Evolutionary conservation across 2,113 vertebrate genomes (phyloP).

Genomic region (Nettapus auritus): DNA sequence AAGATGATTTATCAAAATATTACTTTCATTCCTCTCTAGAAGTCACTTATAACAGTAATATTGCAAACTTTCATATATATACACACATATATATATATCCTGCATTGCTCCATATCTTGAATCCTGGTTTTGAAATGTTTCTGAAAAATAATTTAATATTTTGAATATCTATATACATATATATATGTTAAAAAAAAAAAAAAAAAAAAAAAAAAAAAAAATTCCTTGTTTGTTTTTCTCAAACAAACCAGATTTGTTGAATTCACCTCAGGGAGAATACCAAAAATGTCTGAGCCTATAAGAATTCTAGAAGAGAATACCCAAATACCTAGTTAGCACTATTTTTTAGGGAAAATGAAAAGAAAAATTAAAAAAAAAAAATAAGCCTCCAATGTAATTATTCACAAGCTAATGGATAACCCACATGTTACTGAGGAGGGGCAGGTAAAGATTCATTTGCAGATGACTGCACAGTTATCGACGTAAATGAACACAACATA

Average conservation of each 20-base stretch:
- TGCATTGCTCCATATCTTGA: neutral
- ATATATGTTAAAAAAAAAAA: no score
- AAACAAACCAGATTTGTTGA: neutral
- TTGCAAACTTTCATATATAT: neutral
- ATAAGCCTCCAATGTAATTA: neutral
- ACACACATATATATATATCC: neutral
- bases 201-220: no score
- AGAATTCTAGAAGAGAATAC: neutral
- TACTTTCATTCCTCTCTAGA: neutral
- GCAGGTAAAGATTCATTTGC: conserved; percentile 46
- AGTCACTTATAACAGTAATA: neutral
- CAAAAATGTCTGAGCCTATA: neutral
- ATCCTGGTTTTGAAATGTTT: neutral
- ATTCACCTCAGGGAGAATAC: neutral
- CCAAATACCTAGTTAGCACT: neutral
- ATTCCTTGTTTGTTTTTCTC: neutral
- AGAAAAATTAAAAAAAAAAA: no score
- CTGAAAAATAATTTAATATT: neutral
- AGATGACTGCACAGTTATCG: conserved; percentile 46
- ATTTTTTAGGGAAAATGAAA: no score
- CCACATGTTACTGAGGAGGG: conserved; percentile 1
- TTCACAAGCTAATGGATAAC: neutral
- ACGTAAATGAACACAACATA: conserved; percentile 19
- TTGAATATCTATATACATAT: neutral
- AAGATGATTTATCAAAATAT: neutral